Percentiles rank a stretch among this genome's conserved stretches.
These are phyloP conservation scores for Balearica regulorum DNA, from an alignment of 2,797 vertebrate genomes.

Conservation along the genomic window DNA sequence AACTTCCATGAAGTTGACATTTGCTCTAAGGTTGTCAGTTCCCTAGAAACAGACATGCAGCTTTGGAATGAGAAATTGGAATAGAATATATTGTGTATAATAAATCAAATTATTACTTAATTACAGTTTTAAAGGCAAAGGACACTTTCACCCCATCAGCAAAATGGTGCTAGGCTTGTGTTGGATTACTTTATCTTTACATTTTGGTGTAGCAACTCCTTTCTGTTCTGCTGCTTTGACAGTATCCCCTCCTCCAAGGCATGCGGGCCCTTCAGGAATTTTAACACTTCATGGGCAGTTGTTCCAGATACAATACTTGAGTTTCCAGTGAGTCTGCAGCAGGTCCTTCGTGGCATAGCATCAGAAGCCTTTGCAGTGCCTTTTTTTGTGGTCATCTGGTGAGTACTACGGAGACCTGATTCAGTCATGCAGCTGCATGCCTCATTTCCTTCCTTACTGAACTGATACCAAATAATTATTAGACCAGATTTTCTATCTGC, in stretches of 20 bases:
- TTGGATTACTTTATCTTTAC: background rate
- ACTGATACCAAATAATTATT: background rate
- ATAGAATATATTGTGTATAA: background rate
- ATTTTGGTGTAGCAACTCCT: background rate
- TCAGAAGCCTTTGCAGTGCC: constrained; percentile 92
- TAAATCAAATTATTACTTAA: background rate
- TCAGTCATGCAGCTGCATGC: background rate
- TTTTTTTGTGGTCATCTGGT: constrained; percentile 90
- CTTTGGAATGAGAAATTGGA: background rate
- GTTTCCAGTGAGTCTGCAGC: constrained; percentile 70
- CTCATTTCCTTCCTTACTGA: background rate
- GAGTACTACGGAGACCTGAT: constrained; percentile 43
- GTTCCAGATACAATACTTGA: constrained; percentile 72
- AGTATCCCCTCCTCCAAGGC: constrained; percentile 88
- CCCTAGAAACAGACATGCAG: background rate
- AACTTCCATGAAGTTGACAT: background rate
- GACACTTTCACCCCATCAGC: background rate
- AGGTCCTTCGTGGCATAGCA: constrained; percentile 73
- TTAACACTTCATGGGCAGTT: constrained; percentile 85
- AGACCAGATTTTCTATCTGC: background rate
- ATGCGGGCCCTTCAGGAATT: constrained; percentile 89
- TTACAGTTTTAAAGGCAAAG: background rate
- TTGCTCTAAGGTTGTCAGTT: background rate
- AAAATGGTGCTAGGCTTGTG: background rate
- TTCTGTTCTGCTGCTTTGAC: background rate